Conservation (phyloP, 2,797 vertebrate genomes). For the Tympanoctomys barrerae region DNA sequence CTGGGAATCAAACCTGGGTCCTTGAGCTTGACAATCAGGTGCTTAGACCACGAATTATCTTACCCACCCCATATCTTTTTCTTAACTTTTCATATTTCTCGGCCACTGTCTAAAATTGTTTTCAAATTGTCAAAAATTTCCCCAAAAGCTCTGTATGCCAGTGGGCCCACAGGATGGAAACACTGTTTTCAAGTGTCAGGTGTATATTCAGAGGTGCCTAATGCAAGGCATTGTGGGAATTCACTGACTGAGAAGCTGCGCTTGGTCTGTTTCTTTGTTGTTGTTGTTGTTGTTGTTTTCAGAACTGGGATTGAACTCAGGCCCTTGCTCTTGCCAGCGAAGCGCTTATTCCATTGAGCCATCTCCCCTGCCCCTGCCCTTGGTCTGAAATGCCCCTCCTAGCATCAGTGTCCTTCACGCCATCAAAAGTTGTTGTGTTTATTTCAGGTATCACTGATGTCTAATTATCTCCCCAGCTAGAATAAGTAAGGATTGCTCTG, state of each 20-base stretch:
- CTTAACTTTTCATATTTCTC: background rate
- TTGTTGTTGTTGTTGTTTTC: too few relatives aligned
- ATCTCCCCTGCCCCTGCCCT: too few relatives aligned
- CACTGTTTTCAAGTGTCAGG: background rate
- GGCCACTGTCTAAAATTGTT: background rate
- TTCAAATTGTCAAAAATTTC: background rate
- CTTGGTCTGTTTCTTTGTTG: too few relatives aligned
- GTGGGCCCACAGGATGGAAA: background rate
- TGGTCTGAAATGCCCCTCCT: rapidly evolving
- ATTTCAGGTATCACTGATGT: background rate
- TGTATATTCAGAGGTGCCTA: background rate
- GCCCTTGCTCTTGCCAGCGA: too few relatives aligned
- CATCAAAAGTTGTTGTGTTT: background rate
- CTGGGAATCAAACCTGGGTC: too few relatives aligned
- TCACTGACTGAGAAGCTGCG: rapidly evolving
- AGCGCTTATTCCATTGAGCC: too few relatives aligned
- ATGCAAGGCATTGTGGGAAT: background rate
- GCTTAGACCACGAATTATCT: too few relatives aligned
- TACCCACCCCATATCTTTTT: too few relatives aligned
- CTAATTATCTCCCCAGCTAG: background rate
- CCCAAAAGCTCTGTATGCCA: background rate
- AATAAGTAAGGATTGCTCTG: background rate
- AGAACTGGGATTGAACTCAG: too few relatives aligned
- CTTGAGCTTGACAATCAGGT: too few relatives aligned
- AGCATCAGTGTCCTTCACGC: background rate